Base-by-base conservation (phyloP, 2,113 vertebrate genomes). In the Tetraodon nigroviridis region DNA sequence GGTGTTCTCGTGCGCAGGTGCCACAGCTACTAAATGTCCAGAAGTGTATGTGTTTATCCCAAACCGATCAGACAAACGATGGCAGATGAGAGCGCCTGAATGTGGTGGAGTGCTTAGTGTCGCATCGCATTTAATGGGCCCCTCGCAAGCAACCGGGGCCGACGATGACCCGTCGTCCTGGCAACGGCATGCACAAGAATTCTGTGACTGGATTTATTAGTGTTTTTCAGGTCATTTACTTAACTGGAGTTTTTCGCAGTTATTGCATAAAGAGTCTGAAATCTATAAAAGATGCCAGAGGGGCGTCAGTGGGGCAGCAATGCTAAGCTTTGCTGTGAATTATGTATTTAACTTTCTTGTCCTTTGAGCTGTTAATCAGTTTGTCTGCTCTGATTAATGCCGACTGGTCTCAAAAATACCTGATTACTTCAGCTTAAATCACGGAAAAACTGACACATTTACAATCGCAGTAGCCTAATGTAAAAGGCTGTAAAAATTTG, bases 81-180 rank as follows among this genome's bases (percentile, higher is more conserved):
- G 81, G 81, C 86, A 84, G 84, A 84, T 79, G 67, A 61, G 51
- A 48, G 66, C 63, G 73, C 70, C 54, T 75, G 88, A 88, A 89
- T 89, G 81, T 79, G 73, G 51, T 74, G 7, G 51, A 24, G 73
- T 71, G 76, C 78, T 78, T 79, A 84, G 70, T 71, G 77, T 89
- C 85, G 59, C 70, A 79, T 84, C 79, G 85, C 73, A 76, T 90
- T 88, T 85, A 82, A 86, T 64, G 72, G 81, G 50, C 42, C 71
- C 52, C 21, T 67, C 69, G 79, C 75, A 76, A 67, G 32, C 15
- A 41, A 64, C 66, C 22, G 55, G 24, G 51, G 75, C 53, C 19
- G 11, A 53, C 61, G 19, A 57, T 68, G 49, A 50, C 64, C 27
- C 37, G 47, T 51, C 57, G 54, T 67, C 22, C 3, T 47, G 40